Conservation (phyloP, 2,888 invertebrate species). For the Drosophila paranaensis region DNA sequence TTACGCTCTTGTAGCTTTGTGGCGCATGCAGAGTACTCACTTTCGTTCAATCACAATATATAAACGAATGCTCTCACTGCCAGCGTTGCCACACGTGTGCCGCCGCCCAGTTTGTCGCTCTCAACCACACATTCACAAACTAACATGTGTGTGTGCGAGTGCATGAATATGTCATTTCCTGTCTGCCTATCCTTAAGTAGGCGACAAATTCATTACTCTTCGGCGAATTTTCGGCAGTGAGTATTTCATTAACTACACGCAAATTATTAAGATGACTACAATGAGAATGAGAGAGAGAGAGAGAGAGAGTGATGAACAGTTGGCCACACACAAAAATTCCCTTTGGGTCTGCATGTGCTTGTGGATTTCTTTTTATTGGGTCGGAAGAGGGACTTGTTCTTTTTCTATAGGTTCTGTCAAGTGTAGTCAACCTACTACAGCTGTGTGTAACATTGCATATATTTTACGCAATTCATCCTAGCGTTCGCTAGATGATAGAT, state of each 20-base stretch:
- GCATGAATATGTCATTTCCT: constrained; percentile 30
- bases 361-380: constrained; percentile 17
- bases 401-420: constrained; percentile 35
- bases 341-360: constrained; percentile 26
- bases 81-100: constrained; percentile 56
- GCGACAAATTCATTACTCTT: constrained; percentile 29
- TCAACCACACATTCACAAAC: constrained; percentile 7
- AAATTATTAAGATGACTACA: constrained; percentile 10
- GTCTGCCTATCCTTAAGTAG: constrained; percentile 23
- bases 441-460: constrained; percentile 12
- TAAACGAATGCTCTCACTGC: constrained; percentile 34
- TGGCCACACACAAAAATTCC: constrained; percentile 16
- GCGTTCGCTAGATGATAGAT: constrained; percentile 36
- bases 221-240: constrained; percentile 14
- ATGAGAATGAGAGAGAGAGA: constrained; percentile 2
- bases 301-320: constrained; percentile 34
- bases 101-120: constrained; percentile 28
- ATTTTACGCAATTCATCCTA: constrained; percentile 35
- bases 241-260: constrained; percentile 9
- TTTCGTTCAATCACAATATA: constrained; percentile 30
- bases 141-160: neutral
- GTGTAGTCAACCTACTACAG: constrained; percentile 40
- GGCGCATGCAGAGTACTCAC: constrained; percentile 24
- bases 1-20: constrained; percentile 57
- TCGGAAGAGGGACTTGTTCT: constrained; percentile 17